Conservation (phyloP, 2,888 invertebrate species). For the Aleiodes alternator region DNA sequence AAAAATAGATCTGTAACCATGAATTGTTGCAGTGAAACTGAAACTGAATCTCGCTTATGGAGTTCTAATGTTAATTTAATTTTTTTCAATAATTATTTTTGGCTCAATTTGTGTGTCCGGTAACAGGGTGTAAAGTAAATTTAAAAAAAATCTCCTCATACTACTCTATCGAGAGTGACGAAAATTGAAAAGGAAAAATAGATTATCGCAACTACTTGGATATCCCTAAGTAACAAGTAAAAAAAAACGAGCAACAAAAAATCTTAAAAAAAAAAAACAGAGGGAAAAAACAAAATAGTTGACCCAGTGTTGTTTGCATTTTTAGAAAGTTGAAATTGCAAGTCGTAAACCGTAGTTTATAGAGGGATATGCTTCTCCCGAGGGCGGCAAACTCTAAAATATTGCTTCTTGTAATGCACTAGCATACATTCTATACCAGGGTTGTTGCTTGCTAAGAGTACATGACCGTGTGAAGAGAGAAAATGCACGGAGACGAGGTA, state of each 20-base stretch:
- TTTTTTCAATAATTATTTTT: no score
- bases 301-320: conserved; percentile 51
- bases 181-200: no score
- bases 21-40: no score
- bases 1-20: no score
- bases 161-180: no score
- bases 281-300: conserved; percentile 36
- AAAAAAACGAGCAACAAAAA: conserved; percentile 5
- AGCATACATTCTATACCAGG: conserved; percentile 60
- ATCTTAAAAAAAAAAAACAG: background rate
- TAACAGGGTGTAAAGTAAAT: no score
- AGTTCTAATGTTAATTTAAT: no score
- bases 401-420: conserved; percentile 66
- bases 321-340: conserved; percentile 69
- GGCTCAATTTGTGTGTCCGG: no score
- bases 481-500: conserved; percentile 33
- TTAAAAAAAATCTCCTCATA: no score
- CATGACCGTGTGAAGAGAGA: conserved; percentile 32
- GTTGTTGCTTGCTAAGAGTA: conserved; percentile 36
- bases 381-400: conserved; percentile 66
- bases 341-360: conserved; percentile 69
- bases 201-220: no score
- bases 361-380: conserved; percentile 56
- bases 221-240: no score
- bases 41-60: no score